Conservation (phyloP, 2,113 vertebrate species). For the Phalacrocorax brasilianus region DNA sequence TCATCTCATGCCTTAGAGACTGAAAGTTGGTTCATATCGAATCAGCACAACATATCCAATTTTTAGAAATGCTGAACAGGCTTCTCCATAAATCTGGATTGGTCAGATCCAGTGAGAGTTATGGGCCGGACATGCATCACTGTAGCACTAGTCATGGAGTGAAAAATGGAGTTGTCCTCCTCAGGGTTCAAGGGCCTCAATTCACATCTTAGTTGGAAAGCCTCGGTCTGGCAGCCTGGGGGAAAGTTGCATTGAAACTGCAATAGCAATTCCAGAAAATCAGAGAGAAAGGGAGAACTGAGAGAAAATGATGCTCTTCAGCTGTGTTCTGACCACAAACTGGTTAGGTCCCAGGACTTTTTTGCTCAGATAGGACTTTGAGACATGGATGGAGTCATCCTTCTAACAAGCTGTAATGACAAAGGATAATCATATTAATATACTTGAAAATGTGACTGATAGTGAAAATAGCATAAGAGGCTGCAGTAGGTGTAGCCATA, state of each 20-base stretch:
- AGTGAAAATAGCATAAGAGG: neutral
- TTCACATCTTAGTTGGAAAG: neutral
- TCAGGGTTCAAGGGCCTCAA: neutral
- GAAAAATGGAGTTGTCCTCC: neutral
- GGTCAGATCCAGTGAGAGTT: neutral
- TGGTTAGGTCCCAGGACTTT: neutral
- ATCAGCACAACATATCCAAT: neutral
- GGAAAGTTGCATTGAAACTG: neutral
- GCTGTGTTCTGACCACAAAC: neutral
- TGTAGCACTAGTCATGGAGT: neutral
- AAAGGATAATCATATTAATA: neutral
- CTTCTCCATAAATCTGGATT: neutral
- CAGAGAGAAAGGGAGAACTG: neutral
- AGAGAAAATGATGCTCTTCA: neutral
- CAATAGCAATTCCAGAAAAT: neutral
- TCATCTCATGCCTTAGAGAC: neutral
- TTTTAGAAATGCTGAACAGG: neutral
- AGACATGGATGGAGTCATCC: neutral
- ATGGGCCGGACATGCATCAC: neutral
- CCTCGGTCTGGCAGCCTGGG: neutral
- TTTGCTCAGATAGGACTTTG: neutral
- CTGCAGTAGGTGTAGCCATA: neutral
- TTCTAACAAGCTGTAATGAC: neutral
- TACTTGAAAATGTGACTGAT: neutral
- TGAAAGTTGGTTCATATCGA: neutral